Conservation (phyloP, 2,113 vertebrate species). For the Chloroceryle aenea region DNA sequence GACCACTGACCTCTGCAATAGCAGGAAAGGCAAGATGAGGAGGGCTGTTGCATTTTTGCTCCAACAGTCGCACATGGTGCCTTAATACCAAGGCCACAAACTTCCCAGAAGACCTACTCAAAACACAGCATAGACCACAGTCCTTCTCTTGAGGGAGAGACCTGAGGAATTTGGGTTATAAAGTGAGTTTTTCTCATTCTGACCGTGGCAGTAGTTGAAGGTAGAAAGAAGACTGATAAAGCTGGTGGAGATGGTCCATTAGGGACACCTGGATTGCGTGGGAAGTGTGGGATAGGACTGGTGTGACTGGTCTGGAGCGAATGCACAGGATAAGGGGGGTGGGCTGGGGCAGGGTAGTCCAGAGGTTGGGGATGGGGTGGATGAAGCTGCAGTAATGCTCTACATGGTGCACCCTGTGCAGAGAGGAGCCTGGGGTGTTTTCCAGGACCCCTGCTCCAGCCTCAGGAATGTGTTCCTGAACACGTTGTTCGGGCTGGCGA, state of each 20-base stretch:
- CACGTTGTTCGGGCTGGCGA: neutral
- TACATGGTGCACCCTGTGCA: rapidly evolving
- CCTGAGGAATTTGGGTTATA: neutral
- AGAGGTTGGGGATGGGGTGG: rapidly evolving
- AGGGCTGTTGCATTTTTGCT: neutral
- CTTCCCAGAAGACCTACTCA: neutral
- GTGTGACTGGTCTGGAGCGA: neutral
- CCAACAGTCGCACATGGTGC: neutral
- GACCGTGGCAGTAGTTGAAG: neutral
- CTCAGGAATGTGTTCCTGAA: rapidly evolving
- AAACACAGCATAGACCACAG: neutral
- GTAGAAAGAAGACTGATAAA: neutral
- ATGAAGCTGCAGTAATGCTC: neutral
- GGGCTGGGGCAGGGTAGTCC: neutral
- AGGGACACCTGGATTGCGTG: neutral
- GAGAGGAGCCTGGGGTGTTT: rapidly evolving
- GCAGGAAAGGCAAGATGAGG: neutral
- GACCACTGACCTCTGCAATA: neutral
- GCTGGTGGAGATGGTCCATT: neutral
- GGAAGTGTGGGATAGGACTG: too few species aligned
- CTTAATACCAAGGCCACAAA: neutral
- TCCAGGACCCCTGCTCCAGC: neutral
- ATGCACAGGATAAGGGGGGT: neutral
- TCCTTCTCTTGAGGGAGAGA: neutral
- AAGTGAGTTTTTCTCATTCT: neutral